These are phyloP conservation scores for Crotalus viridis DNA, from an alignment of 2,113 vertebrate genomes.

Conservation along the genomic window DNA sequence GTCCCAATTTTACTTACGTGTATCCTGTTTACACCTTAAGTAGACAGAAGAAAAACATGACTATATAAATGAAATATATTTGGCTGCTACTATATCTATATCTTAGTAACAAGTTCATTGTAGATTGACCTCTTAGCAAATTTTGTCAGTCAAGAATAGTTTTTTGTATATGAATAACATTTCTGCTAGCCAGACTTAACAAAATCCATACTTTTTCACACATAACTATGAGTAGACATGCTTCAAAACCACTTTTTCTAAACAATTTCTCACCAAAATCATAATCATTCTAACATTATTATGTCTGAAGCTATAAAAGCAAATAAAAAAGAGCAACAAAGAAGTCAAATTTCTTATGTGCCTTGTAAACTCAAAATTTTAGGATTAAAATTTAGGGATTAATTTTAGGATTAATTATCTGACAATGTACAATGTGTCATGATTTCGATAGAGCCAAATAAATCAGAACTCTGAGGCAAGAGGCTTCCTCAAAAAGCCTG, in stretches of 20 bases:
- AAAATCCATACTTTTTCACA: neutral
- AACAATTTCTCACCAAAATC: neutral
- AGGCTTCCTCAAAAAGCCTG: too few relatives aligned
- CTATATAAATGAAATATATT: neutral
- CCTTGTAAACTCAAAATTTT: slow-evolving; percentile 17
- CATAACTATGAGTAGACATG: neutral
- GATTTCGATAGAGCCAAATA: too few relatives aligned
- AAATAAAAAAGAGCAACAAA: neutral
- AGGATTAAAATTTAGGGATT: slow-evolving; percentile 1
- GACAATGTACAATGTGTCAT: neutral
- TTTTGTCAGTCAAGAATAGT: neutral
- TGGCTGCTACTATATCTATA: neutral
- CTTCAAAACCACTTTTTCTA: neutral
- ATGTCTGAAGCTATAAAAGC: neutral
- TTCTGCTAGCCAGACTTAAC: neutral
- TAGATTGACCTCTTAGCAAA: neutral
- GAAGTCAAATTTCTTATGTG: neutral
- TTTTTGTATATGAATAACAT: slow-evolving; percentile 7
- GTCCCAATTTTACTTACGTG: neutral
- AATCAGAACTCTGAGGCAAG: too few relatives aligned
- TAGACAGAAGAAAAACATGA: neutral
- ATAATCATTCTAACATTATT: slow-evolving; percentile 1
- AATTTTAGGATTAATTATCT: neutral
- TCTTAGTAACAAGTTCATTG: neutral
- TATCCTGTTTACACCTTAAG: neutral